These are phyloP conservation scores for Galleria mellonella DNA, from an alignment of 1,140 invertebrate species.

Conservation along the genomic window DNA sequence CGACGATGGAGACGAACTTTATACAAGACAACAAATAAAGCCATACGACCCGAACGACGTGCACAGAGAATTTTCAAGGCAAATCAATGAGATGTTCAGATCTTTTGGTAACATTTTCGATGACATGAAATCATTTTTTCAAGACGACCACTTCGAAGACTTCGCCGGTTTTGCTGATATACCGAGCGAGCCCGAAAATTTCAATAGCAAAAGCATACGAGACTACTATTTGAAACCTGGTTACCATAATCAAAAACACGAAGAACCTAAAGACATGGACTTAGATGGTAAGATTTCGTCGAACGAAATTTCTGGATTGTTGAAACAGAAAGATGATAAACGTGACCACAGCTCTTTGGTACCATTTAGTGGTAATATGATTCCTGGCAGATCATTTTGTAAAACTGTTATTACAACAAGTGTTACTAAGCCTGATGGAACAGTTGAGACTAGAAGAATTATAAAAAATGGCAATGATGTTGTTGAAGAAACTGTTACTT, in stretches of 20 bases:
- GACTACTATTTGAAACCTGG: slow-evolving; percentile 62
- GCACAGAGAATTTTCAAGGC: slow-evolving; percentile 42
- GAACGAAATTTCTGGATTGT: slow-evolving; percentile 52
- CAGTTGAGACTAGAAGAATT: slow-evolving; percentile 51
- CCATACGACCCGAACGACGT: slow-evolving; percentile 35
- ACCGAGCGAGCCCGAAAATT: slow-evolving; percentile 25
- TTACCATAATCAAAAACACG: slow-evolving; percentile 32
- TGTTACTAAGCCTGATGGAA: slow-evolving; percentile 57
- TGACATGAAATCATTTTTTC: slow-evolving; percentile 46
- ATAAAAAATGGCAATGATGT: slow-evolving; percentile 59
- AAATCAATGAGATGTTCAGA: slow-evolving; percentile 56
- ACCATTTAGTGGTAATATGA: slow-evolving; percentile 42
- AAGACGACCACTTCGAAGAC: slow-evolving; percentile 29
- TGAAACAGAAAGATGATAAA: slow-evolving; percentile 42
- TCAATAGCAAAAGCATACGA: slow-evolving; percentile 38
- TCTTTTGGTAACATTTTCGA: slow-evolving; percentile 54
- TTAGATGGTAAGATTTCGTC: slow-evolving; percentile 61
- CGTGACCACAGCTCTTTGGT: slow-evolving; percentile 12
- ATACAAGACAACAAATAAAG: slow-evolving; percentile 39
- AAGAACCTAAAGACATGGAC: slow-evolving; percentile 39
- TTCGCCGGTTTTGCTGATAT: slow-evolving; percentile 24
- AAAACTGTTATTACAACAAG: slow-evolving; percentile 64
- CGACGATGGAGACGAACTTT: slow-evolving; percentile 56
- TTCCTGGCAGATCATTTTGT: slow-evolving; percentile 47
- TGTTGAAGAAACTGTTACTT: slow-evolving; percentile 50